Conservation (phyloP, 2,888 invertebrate species). For the Yponomeuta cagnagella region DNA sequence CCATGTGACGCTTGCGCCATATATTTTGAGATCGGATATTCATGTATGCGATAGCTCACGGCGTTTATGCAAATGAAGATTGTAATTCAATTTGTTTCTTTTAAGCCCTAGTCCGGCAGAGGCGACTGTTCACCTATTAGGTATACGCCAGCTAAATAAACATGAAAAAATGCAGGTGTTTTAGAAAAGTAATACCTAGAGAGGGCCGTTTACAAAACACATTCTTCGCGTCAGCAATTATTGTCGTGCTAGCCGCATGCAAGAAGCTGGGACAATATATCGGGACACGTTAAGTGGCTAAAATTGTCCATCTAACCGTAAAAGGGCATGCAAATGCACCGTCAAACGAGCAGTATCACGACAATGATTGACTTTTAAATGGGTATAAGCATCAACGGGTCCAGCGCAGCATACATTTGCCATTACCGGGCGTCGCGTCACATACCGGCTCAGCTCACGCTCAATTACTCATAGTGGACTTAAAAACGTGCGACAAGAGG, state of each 20-base stretch:
- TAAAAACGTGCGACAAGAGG: constrained; percentile 38
- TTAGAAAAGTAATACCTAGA: not conserved
- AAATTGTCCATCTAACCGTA: constrained; percentile 45
- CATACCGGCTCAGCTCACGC: constrained; percentile 34
- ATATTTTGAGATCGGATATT: constrained; percentile 33
- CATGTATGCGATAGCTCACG: constrained; percentile 31
- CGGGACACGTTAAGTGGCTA: constrained; percentile 48
- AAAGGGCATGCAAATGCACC: constrained; percentile 51
- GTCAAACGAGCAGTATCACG: constrained; percentile 44
- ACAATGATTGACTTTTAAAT: constrained; percentile 69
- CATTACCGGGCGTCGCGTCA: constrained; percentile 17
- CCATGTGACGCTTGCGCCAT: constrained; percentile 28
- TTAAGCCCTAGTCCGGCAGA: constrained; percentile 28
- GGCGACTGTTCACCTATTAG: not conserved
- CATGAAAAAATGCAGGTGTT: constrained; percentile 4
- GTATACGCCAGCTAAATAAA: not conserved
- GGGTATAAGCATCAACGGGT: constrained; percentile 39
- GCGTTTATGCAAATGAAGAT: constrained; percentile 62
- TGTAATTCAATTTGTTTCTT: constrained; percentile 64
- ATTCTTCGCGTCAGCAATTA: constrained; percentile 26
- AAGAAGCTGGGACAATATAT: constrained; percentile 39
- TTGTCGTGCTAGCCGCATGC: constrained; percentile 31
- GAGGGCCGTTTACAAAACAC: constrained; percentile 10
- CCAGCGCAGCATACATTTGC: constrained; percentile 35
- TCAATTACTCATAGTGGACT: constrained; percentile 47